Evolutionary conservation across 53 echinoderm and acorn worm genomes (phyloP).

Genomic region (Temnopleurus reevesii): DNA sequence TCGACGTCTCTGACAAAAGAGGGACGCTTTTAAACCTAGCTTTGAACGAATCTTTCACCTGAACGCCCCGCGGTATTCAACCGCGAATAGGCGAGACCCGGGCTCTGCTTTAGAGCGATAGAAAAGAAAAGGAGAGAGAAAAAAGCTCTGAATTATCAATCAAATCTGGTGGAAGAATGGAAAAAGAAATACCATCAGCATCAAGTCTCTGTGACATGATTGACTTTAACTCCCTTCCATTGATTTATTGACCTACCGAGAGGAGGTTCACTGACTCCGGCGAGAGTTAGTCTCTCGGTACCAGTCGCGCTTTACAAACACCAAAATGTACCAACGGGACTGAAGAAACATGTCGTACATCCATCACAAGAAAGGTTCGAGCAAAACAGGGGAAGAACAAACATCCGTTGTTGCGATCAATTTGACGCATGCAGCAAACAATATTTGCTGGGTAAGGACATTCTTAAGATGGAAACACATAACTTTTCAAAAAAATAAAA

Average conservation of each 20-base stretch:
- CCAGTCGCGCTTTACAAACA: not conserved
- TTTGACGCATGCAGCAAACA: not conserved
- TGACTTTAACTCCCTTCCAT: slow-evolving; percentile 45
- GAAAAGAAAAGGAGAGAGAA: not conserved
- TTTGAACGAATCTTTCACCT: slow-evolving; percentile 25
- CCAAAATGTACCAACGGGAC: not conserved
- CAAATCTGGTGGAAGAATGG: slow-evolving; percentile 27
- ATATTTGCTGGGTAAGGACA: not conserved
- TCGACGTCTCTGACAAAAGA: not conserved
- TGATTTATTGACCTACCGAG: slow-evolving; percentile 45
- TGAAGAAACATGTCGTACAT: not conserved
- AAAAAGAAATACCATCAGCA: slow-evolving; percentile 18
- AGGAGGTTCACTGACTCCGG: slow-evolving; percentile 39
- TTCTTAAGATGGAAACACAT: not conserved
- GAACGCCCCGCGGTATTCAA: slow-evolving; percentile 7
- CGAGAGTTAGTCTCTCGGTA: not conserved
- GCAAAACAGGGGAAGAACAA: not conserved
- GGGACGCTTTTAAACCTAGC: not conserved
- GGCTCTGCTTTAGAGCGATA: not conserved
- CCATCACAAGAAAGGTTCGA: not conserved
- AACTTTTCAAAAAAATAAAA: not conserved
- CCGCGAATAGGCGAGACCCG: not conserved
- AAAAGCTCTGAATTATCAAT: slow-evolving; percentile 27
- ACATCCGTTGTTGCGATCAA: not conserved
- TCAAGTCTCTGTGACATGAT: slow-evolving; percentile 34